Percentiles rank a stretch among this genome's conserved stretches.
These are phyloP conservation scores for Argyrosomus regius DNA, from an alignment of 2,797 vertebrate genomes.

Conservation along the genomic window DNA sequence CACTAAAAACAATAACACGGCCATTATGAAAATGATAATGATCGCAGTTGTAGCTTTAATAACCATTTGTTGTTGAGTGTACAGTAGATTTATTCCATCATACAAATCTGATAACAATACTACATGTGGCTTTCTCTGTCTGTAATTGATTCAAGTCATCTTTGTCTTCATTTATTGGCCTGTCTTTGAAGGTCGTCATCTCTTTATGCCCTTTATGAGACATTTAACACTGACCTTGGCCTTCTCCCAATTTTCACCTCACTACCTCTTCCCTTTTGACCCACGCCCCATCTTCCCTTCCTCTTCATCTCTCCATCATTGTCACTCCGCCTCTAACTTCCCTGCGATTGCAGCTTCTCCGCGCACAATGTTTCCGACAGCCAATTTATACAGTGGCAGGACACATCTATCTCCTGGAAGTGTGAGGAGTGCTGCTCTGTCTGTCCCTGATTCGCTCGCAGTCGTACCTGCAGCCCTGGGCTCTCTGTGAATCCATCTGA, in stretches of 20 bases:
- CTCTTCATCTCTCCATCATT: slow-evolving; percentile 70
- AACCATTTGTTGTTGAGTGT: slow-evolving; percentile 28
- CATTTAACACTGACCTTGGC: slow-evolving; percentile 66
- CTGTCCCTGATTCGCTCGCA: slow-evolving; percentile 41
- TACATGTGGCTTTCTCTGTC: slow-evolving; percentile 21
- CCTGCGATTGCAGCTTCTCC: slow-evolving; percentile 58
- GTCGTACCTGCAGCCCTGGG: slow-evolving; percentile 42
- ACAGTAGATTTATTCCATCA: slow-evolving; percentile 19
- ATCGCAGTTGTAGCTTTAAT: slow-evolving; percentile 29
- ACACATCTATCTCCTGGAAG: slow-evolving; percentile 76
- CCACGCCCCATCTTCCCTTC: slow-evolving; percentile 29
- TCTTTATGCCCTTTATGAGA: slow-evolving; percentile 40
- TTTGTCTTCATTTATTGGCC: slow-evolving; percentile 61
- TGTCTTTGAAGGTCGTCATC: slow-evolving; percentile 8
- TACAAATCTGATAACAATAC: slow-evolving; percentile 11
- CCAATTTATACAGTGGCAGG: slow-evolving; percentile 81
- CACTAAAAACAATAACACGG: slow-evolving; percentile 49
- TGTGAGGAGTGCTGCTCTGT: slow-evolving; percentile 47
- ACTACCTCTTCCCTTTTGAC: slow-evolving; percentile 55
- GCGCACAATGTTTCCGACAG: slow-evolving; percentile 75
- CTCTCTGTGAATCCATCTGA: slow-evolving; percentile 45
- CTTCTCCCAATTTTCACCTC: slow-evolving; percentile 44
- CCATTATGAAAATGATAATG: slow-evolving; percentile 51
- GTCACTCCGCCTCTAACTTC: slow-evolving; percentile 65
- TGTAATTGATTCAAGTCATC: slow-evolving; percentile 43